Evolutionary conservation across 2,113 vertebrate genomes (phyloP), one percentile per base, ranked within the genome.

Genomic region (Oxygymnocypris stewartii): DNA sequence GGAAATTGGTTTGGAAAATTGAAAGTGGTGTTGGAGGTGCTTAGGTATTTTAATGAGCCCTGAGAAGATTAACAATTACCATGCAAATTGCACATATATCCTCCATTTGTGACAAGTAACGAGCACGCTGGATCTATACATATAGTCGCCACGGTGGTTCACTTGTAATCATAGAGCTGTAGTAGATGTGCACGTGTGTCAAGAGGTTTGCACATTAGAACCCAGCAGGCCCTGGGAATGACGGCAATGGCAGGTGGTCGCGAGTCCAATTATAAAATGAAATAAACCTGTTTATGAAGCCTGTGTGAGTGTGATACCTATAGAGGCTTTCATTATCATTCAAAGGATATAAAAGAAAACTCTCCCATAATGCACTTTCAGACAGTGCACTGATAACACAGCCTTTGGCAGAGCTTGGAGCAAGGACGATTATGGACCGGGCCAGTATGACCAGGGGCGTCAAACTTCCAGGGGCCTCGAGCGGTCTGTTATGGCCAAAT

Each of bases 1-100:
- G 31, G 57, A 86, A 80, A 86, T 76, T 76, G 69, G 65, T 74
- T 86, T 1, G 23, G 73, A 84, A 87, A 84, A 78, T 83, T 87
- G 80, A 59, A 82, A 78, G 80, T 84, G 74, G 59, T 81, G 13
- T 83, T 54, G 86, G 79, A 77, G 47, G 54, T 77, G 80, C 73
- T 40, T 61, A 31, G 28, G 73, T 77, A 16, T 78, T 87, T 87
- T 77, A 78, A 87, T 87, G 73, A 77, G 61, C 71, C 31, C n/a
- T 0, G 10, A 78, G 47, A 71, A 25, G 28, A 82, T 82, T 73
- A 61, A 75, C 79, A 65, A 51, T 82, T 61, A 25, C 31, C 44
- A 23, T 59, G 59, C 54, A 75, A 47, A 75, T 76, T 74, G 69
- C 57, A 28, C 13, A 13, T 28, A 51, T 63, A 61, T 49, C 1